Conservation (phyloP, 2,113 vertebrate genomes). For the rabbit (Oryctolagus cuniculus) region mOryCun1.1 NC_091447.1:18656501-18657000, state of each 20-base stretch:
- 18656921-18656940: too few species aligned
- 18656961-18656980: too few species aligned
- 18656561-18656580: not conserved
- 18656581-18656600: not conserved
- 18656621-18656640: too few species aligned
- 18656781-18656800: conserved; percentile 21
- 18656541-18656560: not conserved
- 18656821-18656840: not conserved
- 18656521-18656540: not conserved
- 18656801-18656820: not conserved
- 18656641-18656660: not conserved
- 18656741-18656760: conserved; percentile 28
- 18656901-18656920: too few species aligned
- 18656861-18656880: not conserved
- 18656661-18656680: conserved; percentile 17
- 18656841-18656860: not conserved
- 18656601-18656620: not conserved
- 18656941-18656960: too few species aligned
- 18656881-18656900: too few species aligned
- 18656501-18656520: too few species aligned
- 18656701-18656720: conserved; percentile 68
- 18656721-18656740: conserved; percentile 34
- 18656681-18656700: conserved; percentile 28
- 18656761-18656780: not conserved
- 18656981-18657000: too few species aligned